phyloP scores from a whole-genome alignment of 1,140 invertebrate species.

The Caenorhabditis briggsae region DNA sequence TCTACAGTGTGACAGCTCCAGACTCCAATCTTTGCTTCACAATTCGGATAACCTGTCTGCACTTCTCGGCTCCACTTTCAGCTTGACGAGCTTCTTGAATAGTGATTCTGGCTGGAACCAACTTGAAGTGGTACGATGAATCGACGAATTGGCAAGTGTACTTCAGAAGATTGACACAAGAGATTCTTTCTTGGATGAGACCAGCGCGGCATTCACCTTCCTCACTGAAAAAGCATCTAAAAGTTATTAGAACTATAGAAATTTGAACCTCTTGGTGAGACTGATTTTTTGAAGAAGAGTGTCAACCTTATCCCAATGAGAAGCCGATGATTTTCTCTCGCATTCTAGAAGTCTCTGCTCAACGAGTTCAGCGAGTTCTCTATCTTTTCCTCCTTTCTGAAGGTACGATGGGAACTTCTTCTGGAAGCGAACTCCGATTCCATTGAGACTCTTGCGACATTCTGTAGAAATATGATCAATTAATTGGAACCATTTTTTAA shows the following conservation, averaged over 20 bases:
- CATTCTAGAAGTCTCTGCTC: slow-evolving; percentile 62
- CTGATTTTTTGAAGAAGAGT: slow-evolving; percentile 53
- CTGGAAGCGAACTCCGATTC: slow-evolving; percentile 56
- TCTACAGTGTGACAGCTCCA: slow-evolving; percentile 42
- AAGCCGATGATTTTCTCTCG: slow-evolving; percentile 59
- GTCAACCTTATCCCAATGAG: slow-evolving; percentile 65
- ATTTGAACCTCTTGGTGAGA: slow-evolving; percentile 60
- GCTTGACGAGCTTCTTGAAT: slow-evolving; percentile 63
- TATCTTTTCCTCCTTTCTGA: slow-evolving; percentile 63
- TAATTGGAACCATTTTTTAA: background rate
- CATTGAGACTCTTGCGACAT: slow-evolving; percentile 53
- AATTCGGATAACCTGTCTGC: slow-evolving; percentile 63
- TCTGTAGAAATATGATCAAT: slow-evolving; percentile 39
- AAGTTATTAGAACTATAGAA: background rate
- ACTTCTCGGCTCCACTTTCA: slow-evolving; percentile 64
- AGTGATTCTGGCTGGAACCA: slow-evolving; percentile 61
- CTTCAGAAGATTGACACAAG: slow-evolving; percentile 59
- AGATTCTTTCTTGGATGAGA: slow-evolving; percentile 63
- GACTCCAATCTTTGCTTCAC: slow-evolving; percentile 61
- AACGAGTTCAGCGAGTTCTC: slow-evolving; percentile 52
- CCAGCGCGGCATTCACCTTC: slow-evolving; percentile 61
- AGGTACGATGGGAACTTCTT: slow-evolving; percentile 62
- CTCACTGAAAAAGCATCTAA: slow-evolving; percentile 56
- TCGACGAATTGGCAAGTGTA: slow-evolving; percentile 63
- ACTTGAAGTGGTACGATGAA: slow-evolving; percentile 56